These are phyloP conservation scores for Pollimyrus isidori DNA, from an alignment of 2,113 vertebrate species.

Conservation along the genomic window DNA sequence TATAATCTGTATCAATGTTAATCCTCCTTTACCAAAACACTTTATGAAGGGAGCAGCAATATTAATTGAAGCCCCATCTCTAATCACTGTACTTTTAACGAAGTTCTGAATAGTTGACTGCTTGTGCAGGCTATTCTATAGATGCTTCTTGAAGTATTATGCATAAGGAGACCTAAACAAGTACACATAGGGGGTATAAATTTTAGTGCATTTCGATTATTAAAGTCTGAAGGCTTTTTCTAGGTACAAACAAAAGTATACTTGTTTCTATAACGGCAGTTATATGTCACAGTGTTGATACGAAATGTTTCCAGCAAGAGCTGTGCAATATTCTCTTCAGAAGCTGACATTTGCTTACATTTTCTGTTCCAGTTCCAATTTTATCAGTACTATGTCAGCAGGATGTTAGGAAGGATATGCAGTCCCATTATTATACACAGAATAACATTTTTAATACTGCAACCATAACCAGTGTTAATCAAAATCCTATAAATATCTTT, in stretches of 20 bases:
- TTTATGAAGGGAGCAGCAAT: not conserved
- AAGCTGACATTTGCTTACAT: not conserved
- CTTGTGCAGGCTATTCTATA: not conserved
- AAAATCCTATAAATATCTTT: not conserved
- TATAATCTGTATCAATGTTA: not conserved
- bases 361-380: not conserved
- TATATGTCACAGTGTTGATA: not conserved
- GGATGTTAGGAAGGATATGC: not conserved
- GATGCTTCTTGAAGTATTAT: not conserved
- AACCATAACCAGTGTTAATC: not conserved
- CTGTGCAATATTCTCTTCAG: not conserved
- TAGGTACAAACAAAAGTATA: not conserved
- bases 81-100: not conserved
- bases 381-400: not conserved
- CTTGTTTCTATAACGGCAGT: not conserved
- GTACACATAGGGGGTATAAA: not conserved
- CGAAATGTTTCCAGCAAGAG: not conserved
- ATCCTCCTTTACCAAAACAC: not conserved
- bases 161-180: not conserved
- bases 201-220: not conserved
- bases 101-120: not conserved
- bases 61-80: not conserved
- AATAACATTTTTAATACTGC: not conserved
- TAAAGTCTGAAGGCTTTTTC: not conserved
- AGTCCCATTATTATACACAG: not conserved